Evolutionary conservation across 1,140 invertebrate species (phyloP), one percentile per base, ranked within the genome.

Genomic region (Rhopalosiphum maidis): DNA sequence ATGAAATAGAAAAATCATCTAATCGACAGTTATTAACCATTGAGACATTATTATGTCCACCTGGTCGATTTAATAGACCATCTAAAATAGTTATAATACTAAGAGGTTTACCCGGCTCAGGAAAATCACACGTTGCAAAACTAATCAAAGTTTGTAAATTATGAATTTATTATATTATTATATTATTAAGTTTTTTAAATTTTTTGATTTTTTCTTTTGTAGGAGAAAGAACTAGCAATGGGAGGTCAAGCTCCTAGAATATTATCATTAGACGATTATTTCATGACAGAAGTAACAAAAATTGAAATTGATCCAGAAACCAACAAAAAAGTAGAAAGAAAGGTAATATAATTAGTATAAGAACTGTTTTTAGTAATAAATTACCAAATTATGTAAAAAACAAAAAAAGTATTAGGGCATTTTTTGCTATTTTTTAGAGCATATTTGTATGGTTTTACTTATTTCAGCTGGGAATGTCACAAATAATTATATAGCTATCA

Each of bases 211-310:
- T 51, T 46, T 90, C 43, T 93, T 41, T 41, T 41, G 41, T 94
- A 97, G 97, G 97, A 97, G 94, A 97, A 97, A 94, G 97, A 97
- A 95, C 95, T 97, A 23, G 96, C 97, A 94, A 96, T 97, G 95
- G 97, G 97, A 87, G 97, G 97, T 6, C 96, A 97, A 94, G 97
- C 97, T 83, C 97, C 98, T 6, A 96, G 99, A 94, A 99, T 99
- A 94, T 96, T 99, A 91, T 98, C 98, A 94, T 96, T 99, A 83
- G 98, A 99, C 95, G 98, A 99, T 96, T 99, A 99, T 95, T 99
- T 99, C 94, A 97, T 99, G 95, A 97, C 97, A 86, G 98, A 99
- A 96, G 96, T 97, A 90, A 98, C 99, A 95, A 97, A 97, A 94
- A 96, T 97, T 94, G 96, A 97, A 94, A 96, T 96, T 54, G 98